These are phyloP conservation scores for Callionymus lyra DNA, from an alignment of 2,113 vertebrate genomes.

Conservation along the genomic window DNA sequence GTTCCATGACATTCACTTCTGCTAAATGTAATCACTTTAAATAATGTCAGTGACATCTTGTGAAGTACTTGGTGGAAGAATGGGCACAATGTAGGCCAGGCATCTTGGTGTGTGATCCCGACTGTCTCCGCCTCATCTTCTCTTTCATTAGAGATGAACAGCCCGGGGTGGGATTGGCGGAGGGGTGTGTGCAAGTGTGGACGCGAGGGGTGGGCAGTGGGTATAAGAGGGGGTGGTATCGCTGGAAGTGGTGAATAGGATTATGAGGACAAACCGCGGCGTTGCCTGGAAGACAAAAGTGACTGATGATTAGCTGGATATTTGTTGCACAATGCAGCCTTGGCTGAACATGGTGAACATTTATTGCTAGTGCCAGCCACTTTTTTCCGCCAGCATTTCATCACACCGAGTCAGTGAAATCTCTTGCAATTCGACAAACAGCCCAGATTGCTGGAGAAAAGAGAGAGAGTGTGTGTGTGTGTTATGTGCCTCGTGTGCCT, in stretches of 20 bases:
- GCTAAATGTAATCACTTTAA: constrained; percentile 66
- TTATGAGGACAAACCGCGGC: constrained; percentile 70
- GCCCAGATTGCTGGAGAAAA: constrained; percentile 12
- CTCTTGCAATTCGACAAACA: constrained; percentile 50
- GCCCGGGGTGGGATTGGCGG: constrained; percentile 69
- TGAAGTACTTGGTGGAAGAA: constrained; percentile 59
- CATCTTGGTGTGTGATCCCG: constrained; percentile 62
- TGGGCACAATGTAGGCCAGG: constrained; percentile 61
- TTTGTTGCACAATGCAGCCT: constrained; percentile 71
- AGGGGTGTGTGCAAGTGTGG: constrained; percentile 14
- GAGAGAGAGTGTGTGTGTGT: constrained; percentile 24
- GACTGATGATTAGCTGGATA: constrained; percentile 81
- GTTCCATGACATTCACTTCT: constrained; percentile 51
- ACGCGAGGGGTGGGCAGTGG: constrained; percentile 40
- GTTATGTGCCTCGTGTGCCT: constrained; percentile 56
- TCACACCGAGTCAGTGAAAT: constrained; percentile 59
- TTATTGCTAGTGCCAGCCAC: constrained; percentile 69
- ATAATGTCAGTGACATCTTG: constrained; percentile 63
- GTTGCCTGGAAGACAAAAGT: constrained; percentile 70
- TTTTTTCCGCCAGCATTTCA: constrained; percentile 59
- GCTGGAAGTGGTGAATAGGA: constrained; percentile 73
- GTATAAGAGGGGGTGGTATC: constrained; percentile 34
- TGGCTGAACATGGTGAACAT: constrained; percentile 73
- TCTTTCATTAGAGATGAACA: constrained; percentile 81
- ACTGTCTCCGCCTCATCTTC: constrained; percentile 61